Evolutionary conservation across 92 coral and sea anemone species (phyloP), one percentile per base, ranked within the genome.

Genomic region (Bergia puertoricense): DNA sequence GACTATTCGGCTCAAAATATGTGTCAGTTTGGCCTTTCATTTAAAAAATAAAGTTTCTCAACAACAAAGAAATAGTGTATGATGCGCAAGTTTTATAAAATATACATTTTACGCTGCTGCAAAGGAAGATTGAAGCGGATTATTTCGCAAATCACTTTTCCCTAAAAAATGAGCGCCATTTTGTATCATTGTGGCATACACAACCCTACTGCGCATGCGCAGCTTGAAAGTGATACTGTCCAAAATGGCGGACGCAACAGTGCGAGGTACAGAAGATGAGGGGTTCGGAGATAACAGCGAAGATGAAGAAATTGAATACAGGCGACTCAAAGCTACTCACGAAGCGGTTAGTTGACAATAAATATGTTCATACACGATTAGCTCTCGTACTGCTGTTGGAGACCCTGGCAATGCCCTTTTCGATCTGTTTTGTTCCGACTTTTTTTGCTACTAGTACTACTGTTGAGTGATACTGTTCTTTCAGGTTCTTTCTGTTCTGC

Each of bases 51-150:
- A 39, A 86, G 88, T 59, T 85, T 93, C 82, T 85, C 93, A 94
- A 80, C 90, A 92, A 88, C 85, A 91, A 90, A 92, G 65, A 77
- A 90, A 88, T 90, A 82, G 84, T 88, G 79, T 91, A 80, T 80
- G 88, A 84, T 91, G 90, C 86, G 82, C 89, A 85, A 41, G 69
- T 86, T 93, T 93, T 93, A 95, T 95, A 81, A 88, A 82, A 88
- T 81, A 76, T 74, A 88, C 91, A 92, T 91, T 90, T 90, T 62
- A 86, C 81, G 89, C 85, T 74, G 80, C 79, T 87, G 89, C 84
- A 91, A 85, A 91, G 93, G 94, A 86, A 91, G 99, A 97, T 97
- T 98, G 94, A 94, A 94, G 88, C 80, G 91, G 99, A 97, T 97
- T 91, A 88, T 89, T 85, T 88, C 82, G 78, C 93, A 79, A 89